Conservation (phyloP, 1,140 invertebrate genomes). For the Proctacanthus coquilletti region DNA sequence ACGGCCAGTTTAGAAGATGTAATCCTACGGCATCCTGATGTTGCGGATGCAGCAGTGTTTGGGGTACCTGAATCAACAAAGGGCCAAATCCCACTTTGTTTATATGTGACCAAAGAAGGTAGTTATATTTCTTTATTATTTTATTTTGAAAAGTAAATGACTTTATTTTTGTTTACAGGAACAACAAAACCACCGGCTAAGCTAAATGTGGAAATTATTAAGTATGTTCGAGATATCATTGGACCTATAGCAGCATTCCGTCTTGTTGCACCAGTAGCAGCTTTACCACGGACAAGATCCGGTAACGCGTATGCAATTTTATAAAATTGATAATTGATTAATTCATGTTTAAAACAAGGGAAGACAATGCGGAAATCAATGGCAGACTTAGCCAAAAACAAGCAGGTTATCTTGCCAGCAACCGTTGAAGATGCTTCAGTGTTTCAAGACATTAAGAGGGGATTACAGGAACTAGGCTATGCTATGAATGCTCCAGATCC, state of each 20-base stretch:
- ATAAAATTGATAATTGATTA: constrained; percentile 5
- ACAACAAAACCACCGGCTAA: constrained; percentile 38
- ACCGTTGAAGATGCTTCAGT: constrained; percentile 80
- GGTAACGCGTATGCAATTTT: constrained; percentile 25
- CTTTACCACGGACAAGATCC: constrained; percentile 60
- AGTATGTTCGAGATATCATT: constrained; percentile 58
- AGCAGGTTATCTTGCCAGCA: constrained; percentile 59
- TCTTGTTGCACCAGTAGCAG: constrained; percentile 54
- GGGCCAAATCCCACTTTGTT: constrained; percentile 74
- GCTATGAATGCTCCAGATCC: constrained; percentile 55
- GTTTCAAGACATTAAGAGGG: constrained; percentile 54
- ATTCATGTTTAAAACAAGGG: constrained; percentile 35
- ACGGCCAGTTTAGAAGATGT: constrained; percentile 81
- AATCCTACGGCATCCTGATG: constrained; percentile 60
- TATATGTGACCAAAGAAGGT: constrained; percentile 56
- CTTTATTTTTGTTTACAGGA: constrained; percentile 24
- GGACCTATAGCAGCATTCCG: constrained; percentile 82
- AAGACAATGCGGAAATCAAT: constrained; percentile 80
- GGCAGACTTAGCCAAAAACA: constrained; percentile 62
- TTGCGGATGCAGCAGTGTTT: constrained; percentile 73
- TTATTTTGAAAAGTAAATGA: constrained; percentile 6
- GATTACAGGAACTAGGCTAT: constrained; percentile 58
- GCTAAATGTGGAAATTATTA: constrained; percentile 48
- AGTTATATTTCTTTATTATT: background rate
- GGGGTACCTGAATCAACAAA: constrained; percentile 79